phyloP scores from a whole-genome alignment of 1,140 invertebrate species.

The Drosophila sp. region DNA sequence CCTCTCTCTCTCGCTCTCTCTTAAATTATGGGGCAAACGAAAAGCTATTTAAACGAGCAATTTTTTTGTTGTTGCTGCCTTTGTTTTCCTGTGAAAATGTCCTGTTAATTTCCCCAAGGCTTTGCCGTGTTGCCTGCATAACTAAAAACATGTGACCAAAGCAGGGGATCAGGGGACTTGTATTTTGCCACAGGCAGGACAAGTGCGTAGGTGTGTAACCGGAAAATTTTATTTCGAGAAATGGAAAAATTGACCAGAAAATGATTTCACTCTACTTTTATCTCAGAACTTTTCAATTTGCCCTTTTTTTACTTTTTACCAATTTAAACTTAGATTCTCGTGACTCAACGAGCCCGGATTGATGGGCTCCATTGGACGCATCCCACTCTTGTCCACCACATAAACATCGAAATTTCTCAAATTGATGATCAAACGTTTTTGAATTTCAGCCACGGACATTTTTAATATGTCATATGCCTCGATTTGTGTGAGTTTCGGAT shows the following conservation, averaged over 20 bases:
- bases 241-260: neutral
- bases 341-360: conserved; percentile 76
- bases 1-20: neutral
- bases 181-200: conserved; percentile 7
- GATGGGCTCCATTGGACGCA: conserved; percentile 88
- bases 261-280: neutral
- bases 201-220: conserved; percentile 49
- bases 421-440: conserved; percentile 95
- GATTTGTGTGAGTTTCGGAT: conserved; percentile 89
- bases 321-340: conserved; percentile 22
- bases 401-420: conserved; percentile 95
- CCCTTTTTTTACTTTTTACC: neutral
- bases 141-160: conserved; percentile 57
- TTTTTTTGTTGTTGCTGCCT: conserved; percentile 1
- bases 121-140: conserved; percentile 57
- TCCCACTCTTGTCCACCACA: conserved; percentile 93
- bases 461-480: conserved; percentile 93
- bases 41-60: conserved; percentile 46
- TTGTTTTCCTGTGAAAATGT: conserved; percentile 53
- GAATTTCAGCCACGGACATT: conserved; percentile 94
- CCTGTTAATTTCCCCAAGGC: conserved; percentile 72
- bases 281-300: neutral
- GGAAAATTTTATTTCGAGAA: conserved; percentile 30
- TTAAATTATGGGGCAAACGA: conserved; percentile 34
- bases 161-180: conserved; percentile 32